Base-by-base conservation (phyloP, 92 coral and sea anemone genomes). In the Actinostola sp. region DNA sequence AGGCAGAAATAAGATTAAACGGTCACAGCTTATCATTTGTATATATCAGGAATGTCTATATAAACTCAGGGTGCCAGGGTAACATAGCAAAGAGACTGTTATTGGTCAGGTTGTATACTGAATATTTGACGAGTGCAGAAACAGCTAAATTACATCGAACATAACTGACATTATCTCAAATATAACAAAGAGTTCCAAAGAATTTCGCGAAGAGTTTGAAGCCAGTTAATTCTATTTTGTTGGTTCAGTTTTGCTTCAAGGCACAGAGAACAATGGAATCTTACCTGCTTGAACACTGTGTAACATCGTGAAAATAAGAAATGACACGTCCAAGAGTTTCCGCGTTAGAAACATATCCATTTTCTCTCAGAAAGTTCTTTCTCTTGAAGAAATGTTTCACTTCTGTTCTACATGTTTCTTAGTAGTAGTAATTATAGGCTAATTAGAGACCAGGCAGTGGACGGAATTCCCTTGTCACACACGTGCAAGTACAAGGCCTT, bases 401-500 rank as follows among this genome's bases (percentile, higher is more conserved):
- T 46, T 16, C 7, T 36, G 42, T 4, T 36, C 53, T 46, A 46
- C 53, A 46, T 46, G 19, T 4, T 46, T 46, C 17, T 46, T 3
- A 46, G n/a, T 46, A 6, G 33, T 57, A 7, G 19, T 57, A 57
- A 57, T 57, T 27, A 57, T 4, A 30, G 25, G 11, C 19, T 57
- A 57, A 57, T 57, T 27, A 15, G 10, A 7, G 12, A 4, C 4
- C 10, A 57, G 74, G 62, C 42, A 50, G 74, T 51, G 74, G 58
- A 13, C 34, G 27, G 23, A 0, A 0, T n/a, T 12, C 27, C 61
- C 25, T 34, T 20, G 30, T 35, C n/a, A 44, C 60, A 33, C 74
- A 68, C 74, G 74, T 68, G 74, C 74, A 49, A 34, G 74, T 68
- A 62, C 74, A 49, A 34, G 20, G 50, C 48, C 19, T 30, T 49